These are phyloP conservation scores for Anoura caudifer DNA, from an alignment of 2,113 vertebrate species.

Conservation along the genomic window DNA sequence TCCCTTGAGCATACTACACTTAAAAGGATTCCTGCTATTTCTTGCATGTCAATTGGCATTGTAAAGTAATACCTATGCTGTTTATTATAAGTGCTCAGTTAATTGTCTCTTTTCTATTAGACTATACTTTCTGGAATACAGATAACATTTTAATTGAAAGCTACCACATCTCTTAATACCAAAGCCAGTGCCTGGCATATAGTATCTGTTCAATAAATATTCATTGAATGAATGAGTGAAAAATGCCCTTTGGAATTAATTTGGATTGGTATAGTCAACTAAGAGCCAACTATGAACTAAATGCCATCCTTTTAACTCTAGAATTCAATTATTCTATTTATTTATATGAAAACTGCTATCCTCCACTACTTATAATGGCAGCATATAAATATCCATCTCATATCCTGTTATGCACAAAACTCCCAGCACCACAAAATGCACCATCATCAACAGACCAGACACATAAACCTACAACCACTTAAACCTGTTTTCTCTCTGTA, in stretches of 20 bases:
- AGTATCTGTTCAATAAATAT: neutral
- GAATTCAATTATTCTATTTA: neutral
- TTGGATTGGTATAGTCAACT: neutral
- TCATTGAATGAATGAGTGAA: neutral
- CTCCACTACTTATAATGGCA: neutral
- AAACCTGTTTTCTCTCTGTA: neutral
- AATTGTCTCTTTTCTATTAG: neutral
- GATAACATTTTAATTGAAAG: neutral
- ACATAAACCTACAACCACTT: neutral
- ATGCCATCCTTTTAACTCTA: neutral
- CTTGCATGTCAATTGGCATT: neutral
- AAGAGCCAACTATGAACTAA: neutral
- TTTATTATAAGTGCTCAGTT: neutral
- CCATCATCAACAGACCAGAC: neutral
- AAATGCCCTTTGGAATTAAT: neutral
- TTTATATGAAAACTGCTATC: neutral
- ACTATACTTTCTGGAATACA: neutral
- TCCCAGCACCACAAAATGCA: neutral
- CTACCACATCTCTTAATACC: neutral
- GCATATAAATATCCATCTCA: neutral
- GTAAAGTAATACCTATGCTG: neutral
- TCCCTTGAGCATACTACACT: neutral
- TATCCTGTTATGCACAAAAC: neutral
- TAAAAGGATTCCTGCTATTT: neutral
- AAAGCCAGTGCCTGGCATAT: neutral